Conservation (phyloP, 2,888 invertebrate species). For the Nysson spinosus region DNA sequence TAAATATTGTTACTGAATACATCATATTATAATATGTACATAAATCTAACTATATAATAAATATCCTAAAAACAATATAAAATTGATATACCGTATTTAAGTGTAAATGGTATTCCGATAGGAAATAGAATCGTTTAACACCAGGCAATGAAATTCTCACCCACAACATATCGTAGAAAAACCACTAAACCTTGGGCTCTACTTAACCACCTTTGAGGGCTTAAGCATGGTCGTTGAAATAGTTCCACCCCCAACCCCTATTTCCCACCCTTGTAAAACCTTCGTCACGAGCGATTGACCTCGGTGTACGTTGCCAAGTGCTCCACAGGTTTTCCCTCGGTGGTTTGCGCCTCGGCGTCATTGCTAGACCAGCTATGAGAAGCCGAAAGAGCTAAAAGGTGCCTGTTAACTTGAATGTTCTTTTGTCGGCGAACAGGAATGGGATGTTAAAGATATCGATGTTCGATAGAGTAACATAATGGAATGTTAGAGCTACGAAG, state of each 20-base stretch:
- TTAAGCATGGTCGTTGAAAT: constrained; percentile 31
- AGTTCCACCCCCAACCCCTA: constrained; percentile 28
- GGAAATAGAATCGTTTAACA: background rate
- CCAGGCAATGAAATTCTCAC: constrained; percentile 2
- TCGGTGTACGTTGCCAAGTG: constrained; percentile 52
- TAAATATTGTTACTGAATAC: no score
- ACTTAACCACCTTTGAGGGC: constrained; percentile 47
- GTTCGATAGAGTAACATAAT: no score
- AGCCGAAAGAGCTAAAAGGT: constrained; percentile 30
- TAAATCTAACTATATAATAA: no score
- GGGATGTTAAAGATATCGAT: constrained; percentile 1
- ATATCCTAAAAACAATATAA: no score
- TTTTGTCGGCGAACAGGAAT: constrained; percentile 14
- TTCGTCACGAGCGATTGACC: constrained; percentile 58
- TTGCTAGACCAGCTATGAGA: constrained; percentile 39
- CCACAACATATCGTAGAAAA: constrained; percentile 22
- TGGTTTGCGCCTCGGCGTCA: constrained; percentile 42
- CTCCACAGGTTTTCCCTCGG: constrained; percentile 53
- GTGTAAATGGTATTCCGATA: background rate
- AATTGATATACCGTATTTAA: no score
- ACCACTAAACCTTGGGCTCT: constrained; percentile 29
- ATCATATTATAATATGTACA: no score
- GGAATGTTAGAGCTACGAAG: no score
- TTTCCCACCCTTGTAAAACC: constrained; percentile 49
- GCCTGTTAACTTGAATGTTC: constrained; percentile 32